Evolutionary conservation across 2,888 invertebrate species (phyloP), one percentile per base, ranked within the genome.

Genomic region (Neoaliturus tenellus): DNA sequence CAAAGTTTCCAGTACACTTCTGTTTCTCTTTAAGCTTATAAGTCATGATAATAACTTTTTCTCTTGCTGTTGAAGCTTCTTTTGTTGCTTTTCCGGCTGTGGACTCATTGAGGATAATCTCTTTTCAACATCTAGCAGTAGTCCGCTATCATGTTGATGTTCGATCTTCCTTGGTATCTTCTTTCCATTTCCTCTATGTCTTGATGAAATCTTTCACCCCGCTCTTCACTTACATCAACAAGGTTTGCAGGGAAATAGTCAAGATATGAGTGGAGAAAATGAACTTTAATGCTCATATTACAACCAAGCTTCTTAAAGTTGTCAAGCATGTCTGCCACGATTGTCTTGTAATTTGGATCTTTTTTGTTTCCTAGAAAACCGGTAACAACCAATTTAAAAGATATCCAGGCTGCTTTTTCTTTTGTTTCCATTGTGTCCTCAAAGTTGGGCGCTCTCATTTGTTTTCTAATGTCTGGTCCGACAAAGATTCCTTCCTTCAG

Each of bases 301-400:
- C 84, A 85, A 35, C 85, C 85, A 20, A 81, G 81, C 81, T 81
- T 81, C 14, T 20, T 62, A n/a, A 81, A 0, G 62, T 20, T 58
- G 62, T 39, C 58, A n/a, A 86, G 58, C 82, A 84, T 82, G 80
- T 67, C 73, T 83, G n/a, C 78, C 25, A 81, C 83, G 85, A 84
- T 84, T 58, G 80, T 82, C 82, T 86, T 86, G 69, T 81, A 85
- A 41, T 85, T 58, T 55, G 83, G 81, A 44, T 86, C 81, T 41
- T 80, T 75, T 44, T 41, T 75, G 44, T 75, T 86, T 20, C 84
- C 85, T 55, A 84, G 85, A 86, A 86, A 84, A 55, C 3, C 83
- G 31, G 69, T 58, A 33, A 85, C 82, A 44, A 82, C 83, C 28
- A 82, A 20, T 62, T 84, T 85, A 48, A 86, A 84, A 80, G 83